These are phyloP conservation scores for Drosophila pruinosa DNA, from an alignment of 1,140 invertebrate genomes.

Conservation along the genomic window DNA sequence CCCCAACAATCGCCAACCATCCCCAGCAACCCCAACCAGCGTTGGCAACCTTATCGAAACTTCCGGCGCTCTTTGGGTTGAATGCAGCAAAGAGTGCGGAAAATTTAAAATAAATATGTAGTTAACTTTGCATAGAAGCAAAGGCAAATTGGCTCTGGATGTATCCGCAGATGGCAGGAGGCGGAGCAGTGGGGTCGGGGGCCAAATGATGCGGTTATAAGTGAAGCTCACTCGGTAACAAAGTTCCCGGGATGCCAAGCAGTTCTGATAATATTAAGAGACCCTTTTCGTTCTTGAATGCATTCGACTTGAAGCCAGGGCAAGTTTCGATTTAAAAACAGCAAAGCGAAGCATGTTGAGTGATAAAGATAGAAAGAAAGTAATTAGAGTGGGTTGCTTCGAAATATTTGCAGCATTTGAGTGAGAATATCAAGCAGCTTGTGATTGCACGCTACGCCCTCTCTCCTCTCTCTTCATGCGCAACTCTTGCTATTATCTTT, in stretches of 20 bases:
- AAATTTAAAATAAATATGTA: slow-evolving; percentile 73
- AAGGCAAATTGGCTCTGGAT: slow-evolving; percentile 2
- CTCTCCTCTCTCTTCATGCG: not conserved
- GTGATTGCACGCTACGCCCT: not conserved
- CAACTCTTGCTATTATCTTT: too few species aligned
- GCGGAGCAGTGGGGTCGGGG: not conserved
- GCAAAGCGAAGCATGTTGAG: not conserved
- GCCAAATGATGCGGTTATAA: slow-evolving; percentile 50
- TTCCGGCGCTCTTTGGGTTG: slow-evolving; percentile 53
- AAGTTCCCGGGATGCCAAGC: slow-evolving; percentile 32
- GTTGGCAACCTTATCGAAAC: slow-evolving; percentile 70
- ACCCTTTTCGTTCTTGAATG: slow-evolving; percentile 1
- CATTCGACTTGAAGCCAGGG: not conserved
- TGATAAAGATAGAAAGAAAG: not conserved
- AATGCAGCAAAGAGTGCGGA: slow-evolving; percentile 60
- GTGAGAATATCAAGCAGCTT: not conserved
- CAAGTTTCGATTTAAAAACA: not conserved
- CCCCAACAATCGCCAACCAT: not conserved
- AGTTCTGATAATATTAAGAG: slow-evolving; percentile 29
- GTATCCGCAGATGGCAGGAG: not conserved
- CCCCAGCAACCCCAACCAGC: not conserved
- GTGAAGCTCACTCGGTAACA: slow-evolving; percentile 17
- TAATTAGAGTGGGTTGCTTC: not conserved
- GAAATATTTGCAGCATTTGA: not conserved
- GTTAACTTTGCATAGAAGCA: slow-evolving; percentile 30